Base-by-base conservation (phyloP, 1,140 invertebrate genomes). In the Alviniconcha marisindica region DNA sequence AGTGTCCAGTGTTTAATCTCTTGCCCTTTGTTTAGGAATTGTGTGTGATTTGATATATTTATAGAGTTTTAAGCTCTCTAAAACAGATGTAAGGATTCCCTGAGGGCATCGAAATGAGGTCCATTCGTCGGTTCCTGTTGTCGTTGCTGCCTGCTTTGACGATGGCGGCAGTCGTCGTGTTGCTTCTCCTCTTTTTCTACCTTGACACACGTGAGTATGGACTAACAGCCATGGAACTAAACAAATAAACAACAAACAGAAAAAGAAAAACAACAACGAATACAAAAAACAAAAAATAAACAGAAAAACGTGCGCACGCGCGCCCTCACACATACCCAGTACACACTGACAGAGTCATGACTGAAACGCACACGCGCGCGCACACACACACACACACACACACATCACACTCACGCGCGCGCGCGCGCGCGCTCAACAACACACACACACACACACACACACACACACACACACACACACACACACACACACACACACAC, bases 351-450 rank as follows among this genome's bases (percentile, higher is more conserved):
- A 15, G 10, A 7, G 18, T n/a, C n/a, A 7, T 66, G 1, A 2
- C 71, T 36, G 0, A 28, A 12, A 28, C 36, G 42, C 38, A 74
- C 71, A 42, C 36, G 36, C 38, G 15, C 18, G 28, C 40, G 28
- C 24, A 74, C 71, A 74, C 71, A 74, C 36, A 74, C 71, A 42
- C 38, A 74, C 71, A 42, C 71, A 74, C 71, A 42, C 71, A 74
- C 71, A 74, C 36, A 74, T n/a, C 36, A 74, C 71, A 74, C 71
- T 40, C 71, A 74, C 71, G n/a, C 71, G 24, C 38, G 28, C 71
- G 42, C 71, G 24, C 71, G n/a, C 71, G 36, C 40, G 42, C 71
- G 42, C 38, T 40, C 71, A 73, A 33, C 38, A 33, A 73, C 71
- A 73, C 36, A 73, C 36, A 73, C 36, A 15, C 71, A 44, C n/a